A percentile compares a stretch with the other conserved stretches of the same genome.
phyloP scores from a whole-genome alignment of 1,140 invertebrate species.

The Bombus superbus region DNA sequence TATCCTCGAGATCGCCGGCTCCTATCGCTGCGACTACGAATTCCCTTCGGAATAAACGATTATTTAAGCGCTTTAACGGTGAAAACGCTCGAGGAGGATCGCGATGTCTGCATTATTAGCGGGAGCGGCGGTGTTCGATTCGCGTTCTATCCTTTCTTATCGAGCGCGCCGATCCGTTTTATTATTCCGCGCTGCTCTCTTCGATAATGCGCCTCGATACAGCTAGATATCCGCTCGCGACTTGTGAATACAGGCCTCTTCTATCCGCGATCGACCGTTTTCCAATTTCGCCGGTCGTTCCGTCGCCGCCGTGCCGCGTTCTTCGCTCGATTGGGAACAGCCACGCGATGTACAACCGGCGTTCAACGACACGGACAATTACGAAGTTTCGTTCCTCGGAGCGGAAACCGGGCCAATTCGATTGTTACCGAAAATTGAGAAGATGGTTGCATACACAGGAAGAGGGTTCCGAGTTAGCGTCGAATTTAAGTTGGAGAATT shows the following conservation, averaged over 20 bases:
- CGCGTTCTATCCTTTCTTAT: slow-evolving; percentile 44
- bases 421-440: slow-evolving; percentile 12
- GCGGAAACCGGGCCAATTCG: slow-evolving; percentile 23
- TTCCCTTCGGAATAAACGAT: slow-evolving; percentile 36
- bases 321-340: slow-evolving; percentile 21
- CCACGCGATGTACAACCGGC: neutral
- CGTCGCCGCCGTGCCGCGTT: neutral
- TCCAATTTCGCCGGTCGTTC: slow-evolving; percentile 59
- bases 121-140: neutral
- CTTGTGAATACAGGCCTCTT: slow-evolving; percentile 37
- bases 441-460: neutral
- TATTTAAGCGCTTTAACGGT: slow-evolving; percentile 50
- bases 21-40: slow-evolving; percentile 13
- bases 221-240: slow-evolving; percentile 35
- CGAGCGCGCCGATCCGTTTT: slow-evolving; percentile 47
- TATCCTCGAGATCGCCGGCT: slow-evolving; percentile 21
- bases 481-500: neutral
- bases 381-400: slow-evolving; percentile 20
- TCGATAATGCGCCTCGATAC: slow-evolving; percentile 60
- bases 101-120: slow-evolving; percentile 52
- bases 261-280: slow-evolving; percentile 55
- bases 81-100: slow-evolving; percentile 21
- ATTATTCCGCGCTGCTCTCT: slow-evolving; percentile 39
- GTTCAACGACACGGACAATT: slow-evolving; percentile 12
- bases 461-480: neutral